Evolutionary conservation across 2,888 invertebrate genomes (phyloP), one percentile per base, ranked within the genome.

Genomic region (Ptilodon capucinus): DNA sequence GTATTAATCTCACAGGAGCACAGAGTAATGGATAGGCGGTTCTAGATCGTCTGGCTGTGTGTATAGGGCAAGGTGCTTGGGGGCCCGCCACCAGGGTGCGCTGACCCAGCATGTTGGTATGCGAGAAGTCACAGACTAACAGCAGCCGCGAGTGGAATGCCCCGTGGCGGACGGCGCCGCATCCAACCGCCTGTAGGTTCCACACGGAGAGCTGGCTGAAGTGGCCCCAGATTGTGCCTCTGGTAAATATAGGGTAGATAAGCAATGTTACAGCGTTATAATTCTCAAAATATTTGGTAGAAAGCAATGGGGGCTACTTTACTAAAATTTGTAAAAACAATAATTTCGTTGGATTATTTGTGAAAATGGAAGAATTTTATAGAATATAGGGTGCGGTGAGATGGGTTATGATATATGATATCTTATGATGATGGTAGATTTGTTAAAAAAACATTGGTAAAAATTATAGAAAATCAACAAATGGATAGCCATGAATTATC

Each of bases 51-150:
- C 88, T 58, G 0, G 57, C 61, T 0, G 79, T 84, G 9, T 81
- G 79, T 0, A 64, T 44, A 0, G 90, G 90, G 23, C 90, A 90
- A 0, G 72, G 64, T 0, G 70, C 72, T 28, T 74, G 1, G 0
- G 74, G 56, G 0, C 90, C 90, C 0, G 83, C 71, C 0, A 62
- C 64, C 1, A 89, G 40, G 0, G 90, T 90, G 44, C 72, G 65
- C 60, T 89, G 85, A 0, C 90, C 90, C 47, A 91, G 66, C 90
- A 91, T 90, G 61, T 91, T 90, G 7, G 89, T 91, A 68, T 91
- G 90, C 0, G 90, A 90, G 77, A 86, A 91, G 68, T 91, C 90
- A 32, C 90, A 91, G 18, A 90, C 89, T 0, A 91, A 66, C 35
- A 91, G 67, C 6, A 90, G 59, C 0, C 79, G 74, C 0, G 80